Evolutionary conservation across 2,797 vertebrate species (phyloP).

Genomic region (Hozukius guyotensis): DNA sequence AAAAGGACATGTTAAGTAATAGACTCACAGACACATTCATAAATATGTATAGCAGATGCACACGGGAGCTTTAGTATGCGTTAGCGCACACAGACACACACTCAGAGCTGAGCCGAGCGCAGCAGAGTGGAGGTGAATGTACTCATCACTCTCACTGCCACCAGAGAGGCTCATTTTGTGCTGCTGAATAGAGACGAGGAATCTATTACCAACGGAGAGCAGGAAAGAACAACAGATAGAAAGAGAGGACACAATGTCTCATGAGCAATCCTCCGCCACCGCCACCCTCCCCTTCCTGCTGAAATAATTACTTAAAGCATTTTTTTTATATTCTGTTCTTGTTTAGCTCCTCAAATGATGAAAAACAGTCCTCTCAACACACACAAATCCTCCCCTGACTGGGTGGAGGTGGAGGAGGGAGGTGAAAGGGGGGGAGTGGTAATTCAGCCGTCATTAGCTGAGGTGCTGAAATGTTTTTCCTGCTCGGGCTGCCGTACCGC

Average conservation of each 20-base stretch:
- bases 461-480: slow-evolving; percentile 80
- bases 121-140: slow-evolving; percentile 61
- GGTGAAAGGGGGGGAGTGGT: slow-evolving; percentile 10
- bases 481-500: slow-evolving; percentile 63
- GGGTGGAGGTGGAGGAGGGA: neutral
- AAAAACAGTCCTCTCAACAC: slow-evolving; percentile 9
- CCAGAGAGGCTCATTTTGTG: slow-evolving; percentile 73
- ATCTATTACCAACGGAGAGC: slow-evolving; percentile 64
- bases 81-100: slow-evolving; percentile 6
- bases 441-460: slow-evolving; percentile 74
- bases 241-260: slow-evolving; percentile 59
- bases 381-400: slow-evolving; percentile 14
- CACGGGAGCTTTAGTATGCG: neutral
- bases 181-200: slow-evolving; percentile 66
- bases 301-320: slow-evolving; percentile 45
- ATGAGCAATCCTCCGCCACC: slow-evolving; percentile 1
- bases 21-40: slow-evolving; percentile 7
- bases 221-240: slow-evolving; percentile 60
- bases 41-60: slow-evolving; percentile 36
- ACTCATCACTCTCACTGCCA: slow-evolving; percentile 66
- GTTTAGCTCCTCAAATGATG: slow-evolving; percentile 21
- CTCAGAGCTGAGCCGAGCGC: slow-evolving; percentile 23
- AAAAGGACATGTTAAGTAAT: slow-evolving; percentile 17
- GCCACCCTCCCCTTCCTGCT: neutral
- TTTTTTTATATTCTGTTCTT: slow-evolving; percentile 18